Percentiles rank a stretch among this genome's conserved stretches.
Conservation (phyloP, 2,797 vertebrate species). For the Eptatretus atami region DNA sequence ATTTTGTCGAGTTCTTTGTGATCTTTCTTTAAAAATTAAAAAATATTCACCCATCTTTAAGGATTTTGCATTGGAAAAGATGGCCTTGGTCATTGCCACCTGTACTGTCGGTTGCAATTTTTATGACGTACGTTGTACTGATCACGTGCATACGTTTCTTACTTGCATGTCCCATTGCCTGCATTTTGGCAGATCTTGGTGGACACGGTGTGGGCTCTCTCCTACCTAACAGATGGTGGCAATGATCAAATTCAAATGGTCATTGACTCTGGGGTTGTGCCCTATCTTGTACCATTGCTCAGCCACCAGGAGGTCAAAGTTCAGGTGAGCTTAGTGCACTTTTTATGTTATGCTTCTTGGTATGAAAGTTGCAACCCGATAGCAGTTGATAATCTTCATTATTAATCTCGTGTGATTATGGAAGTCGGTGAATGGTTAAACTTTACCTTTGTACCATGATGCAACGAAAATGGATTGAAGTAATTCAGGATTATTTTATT, state of each 20-base stretch:
- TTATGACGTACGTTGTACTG: neutral
- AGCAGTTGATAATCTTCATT: too few relatives aligned
- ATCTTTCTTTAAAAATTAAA: too few relatives aligned
- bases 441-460: too few relatives aligned
- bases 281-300: conserved; percentile 80
- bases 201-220: conserved; percentile 95
- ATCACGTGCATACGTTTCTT: conserved; percentile 7
- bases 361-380: too few relatives aligned
- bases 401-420: too few relatives aligned
- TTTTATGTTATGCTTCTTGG: too few relatives aligned
- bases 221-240: conserved; percentile 85
- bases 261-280: conserved; percentile 89
- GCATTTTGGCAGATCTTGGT: conserved; percentile 45
- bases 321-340: conserved; percentile 30
- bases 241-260: conserved; percentile 99
- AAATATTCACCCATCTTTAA: too few relatives aligned
- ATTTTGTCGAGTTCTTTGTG: too few relatives aligned
- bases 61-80: too few relatives aligned
- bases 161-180: neutral
- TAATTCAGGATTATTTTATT: too few relatives aligned
- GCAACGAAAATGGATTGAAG: too few relatives aligned
- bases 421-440: too few relatives aligned
- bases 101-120: neutral
- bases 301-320: conserved; percentile 99
- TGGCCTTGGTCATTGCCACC: neutral